Evolutionary conservation across 2,888 invertebrate species (phyloP).

Genomic region (Calliopum simillimum): DNA sequence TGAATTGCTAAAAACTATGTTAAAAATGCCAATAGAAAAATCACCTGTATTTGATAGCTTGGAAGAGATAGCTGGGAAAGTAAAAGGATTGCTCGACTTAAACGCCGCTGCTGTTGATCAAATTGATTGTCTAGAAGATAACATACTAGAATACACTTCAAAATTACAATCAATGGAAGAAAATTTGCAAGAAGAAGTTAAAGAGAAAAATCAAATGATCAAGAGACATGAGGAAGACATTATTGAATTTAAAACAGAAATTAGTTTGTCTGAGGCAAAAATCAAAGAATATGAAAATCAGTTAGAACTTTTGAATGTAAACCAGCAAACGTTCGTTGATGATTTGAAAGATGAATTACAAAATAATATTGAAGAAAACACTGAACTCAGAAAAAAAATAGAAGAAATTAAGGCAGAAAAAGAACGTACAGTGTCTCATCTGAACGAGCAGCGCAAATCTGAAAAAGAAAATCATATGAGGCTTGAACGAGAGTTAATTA

Average conservation of each 20-base stretch:
- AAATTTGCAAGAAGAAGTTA: slow-evolving; percentile 27
- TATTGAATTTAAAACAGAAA: slow-evolving; percentile 28
- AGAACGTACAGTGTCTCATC: slow-evolving; percentile 30
- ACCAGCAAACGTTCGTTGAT: slow-evolving; percentile 30
- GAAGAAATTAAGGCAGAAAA: slow-evolving; percentile 22
- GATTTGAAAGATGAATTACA: slow-evolving; percentile 38
- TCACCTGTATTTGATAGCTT: neutral
- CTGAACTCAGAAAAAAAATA: slow-evolving; percentile 30
- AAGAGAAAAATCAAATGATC: slow-evolving; percentile 32
- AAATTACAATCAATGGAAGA: slow-evolving; percentile 33
- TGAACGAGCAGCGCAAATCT: slow-evolving; percentile 32
- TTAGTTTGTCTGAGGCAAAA: slow-evolving; percentile 22
- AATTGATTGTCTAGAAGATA: slow-evolving; percentile 17
- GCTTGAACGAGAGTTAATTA: slow-evolving; percentile 42
- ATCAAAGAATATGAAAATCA: slow-evolving; percentile 36
- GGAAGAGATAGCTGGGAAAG: slow-evolving; percentile 25
- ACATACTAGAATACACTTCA: slow-evolving; percentile 24
- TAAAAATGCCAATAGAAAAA: neutral
- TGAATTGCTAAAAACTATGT: neutral
- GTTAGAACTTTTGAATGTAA: slow-evolving; percentile 22
- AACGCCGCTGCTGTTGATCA: slow-evolving; percentile 19
- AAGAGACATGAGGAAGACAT: slow-evolving; percentile 32
- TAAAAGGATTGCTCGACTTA: slow-evolving; percentile 22
- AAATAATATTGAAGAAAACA: slow-evolving; percentile 11
- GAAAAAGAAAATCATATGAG: slow-evolving; percentile 39